phyloP scores from a whole-genome alignment of 2,797 vertebrate species.

The Schizopygopsis malacanthus region DNA sequence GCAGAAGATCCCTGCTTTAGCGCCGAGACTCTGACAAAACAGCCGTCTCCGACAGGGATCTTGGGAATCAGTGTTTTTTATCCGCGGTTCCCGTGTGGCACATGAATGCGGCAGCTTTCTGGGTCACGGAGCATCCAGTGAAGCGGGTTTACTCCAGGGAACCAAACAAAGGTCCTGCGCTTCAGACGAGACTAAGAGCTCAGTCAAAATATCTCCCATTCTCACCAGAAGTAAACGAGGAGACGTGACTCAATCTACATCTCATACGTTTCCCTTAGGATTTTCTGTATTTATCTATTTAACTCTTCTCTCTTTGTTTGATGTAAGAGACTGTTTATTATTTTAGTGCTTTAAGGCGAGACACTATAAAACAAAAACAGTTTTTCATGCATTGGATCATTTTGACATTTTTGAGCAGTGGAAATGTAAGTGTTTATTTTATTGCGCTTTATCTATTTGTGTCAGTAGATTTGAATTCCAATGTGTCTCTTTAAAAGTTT shows the following conservation, averaged over 20 bases:
- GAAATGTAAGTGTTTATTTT: neutral
- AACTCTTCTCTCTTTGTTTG: neutral
- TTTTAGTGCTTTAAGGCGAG: neutral
- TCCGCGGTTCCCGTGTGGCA: constrained; percentile 42
- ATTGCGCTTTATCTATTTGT: neutral
- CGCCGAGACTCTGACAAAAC: constrained; percentile 60
- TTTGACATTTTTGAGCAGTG: neutral
- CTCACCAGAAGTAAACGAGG: constrained; percentile 61
- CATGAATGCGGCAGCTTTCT: constrained; percentile 69
- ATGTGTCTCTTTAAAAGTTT: neutral
- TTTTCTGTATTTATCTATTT: neutral
- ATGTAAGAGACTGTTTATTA: neutral
- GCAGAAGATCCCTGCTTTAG: constrained; percentile 73
- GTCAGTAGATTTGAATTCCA: neutral
- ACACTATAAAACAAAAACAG: neutral
- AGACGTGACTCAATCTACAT: neutral
- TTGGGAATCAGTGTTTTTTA: constrained; percentile 74
- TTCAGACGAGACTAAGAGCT: constrained; percentile 72
- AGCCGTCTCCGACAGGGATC: constrained; percentile 57
- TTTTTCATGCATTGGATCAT: neutral
- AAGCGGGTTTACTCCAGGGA: constrained; percentile 79
- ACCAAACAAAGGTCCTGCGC: constrained; percentile 74
- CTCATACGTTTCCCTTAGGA: neutral
- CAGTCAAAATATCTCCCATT: constrained; percentile 62
- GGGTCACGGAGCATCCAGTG: constrained; percentile 79